A percentile compares a stretch with the other conserved stretches of the same genome.
These are phyloP conservation scores for Dexiosoma caninum DNA, from an alignment of 2,888 invertebrate genomes.

Conservation along the genomic window DNA sequence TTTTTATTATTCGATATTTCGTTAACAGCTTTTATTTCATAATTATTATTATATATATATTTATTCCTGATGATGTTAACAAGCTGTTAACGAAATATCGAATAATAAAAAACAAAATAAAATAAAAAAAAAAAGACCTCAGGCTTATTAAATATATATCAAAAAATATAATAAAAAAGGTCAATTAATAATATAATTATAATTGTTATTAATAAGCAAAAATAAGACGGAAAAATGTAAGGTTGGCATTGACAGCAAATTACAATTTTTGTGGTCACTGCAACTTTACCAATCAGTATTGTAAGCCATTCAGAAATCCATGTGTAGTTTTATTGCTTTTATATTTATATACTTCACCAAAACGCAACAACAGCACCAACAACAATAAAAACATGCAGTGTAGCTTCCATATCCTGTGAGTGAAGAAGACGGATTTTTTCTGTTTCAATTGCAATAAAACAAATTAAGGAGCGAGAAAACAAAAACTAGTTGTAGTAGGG, in stretches of 20 bases:
- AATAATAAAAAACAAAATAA: too few species aligned
- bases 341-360: not conserved
- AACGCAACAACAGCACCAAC: not conserved
- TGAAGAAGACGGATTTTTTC: constrained; percentile 39
- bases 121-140: too few species aligned
- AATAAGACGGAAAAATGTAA: not conserved
- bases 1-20: too few species aligned
- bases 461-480: not conserved
- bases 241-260: constrained; percentile 44
- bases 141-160: too few species aligned
- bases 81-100: too few species aligned
- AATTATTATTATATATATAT: too few species aligned
- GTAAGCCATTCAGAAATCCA: not conserved
- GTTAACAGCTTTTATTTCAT: too few species aligned
- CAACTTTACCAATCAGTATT: not conserved
- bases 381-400: not conserved
- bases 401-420: constrained; percentile 2
- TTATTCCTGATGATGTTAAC: too few species aligned
- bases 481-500: not conserved
- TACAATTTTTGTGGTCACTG: constrained; percentile 52
- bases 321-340: not conserved
- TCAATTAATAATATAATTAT: too few species aligned
- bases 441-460: constrained; percentile 8
- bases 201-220: not conserved
- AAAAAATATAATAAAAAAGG: too few species aligned